These are phyloP conservation scores for Aphidius ervi DNA, from an alignment of 1,140 invertebrate species.

Conservation along the genomic window DNA sequence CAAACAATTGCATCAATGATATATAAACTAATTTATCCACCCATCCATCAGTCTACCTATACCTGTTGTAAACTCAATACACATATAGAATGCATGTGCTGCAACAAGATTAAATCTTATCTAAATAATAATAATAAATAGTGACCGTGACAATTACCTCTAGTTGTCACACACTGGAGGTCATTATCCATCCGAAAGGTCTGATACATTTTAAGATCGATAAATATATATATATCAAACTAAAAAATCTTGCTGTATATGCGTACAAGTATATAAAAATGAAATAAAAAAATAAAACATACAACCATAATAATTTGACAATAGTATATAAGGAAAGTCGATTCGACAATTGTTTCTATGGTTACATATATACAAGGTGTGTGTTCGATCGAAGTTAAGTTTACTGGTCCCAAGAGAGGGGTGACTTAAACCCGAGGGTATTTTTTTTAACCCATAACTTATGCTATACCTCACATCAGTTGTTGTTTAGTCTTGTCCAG, in stretches of 20 bases:
- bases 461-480: too few species aligned
- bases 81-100: too few species aligned
- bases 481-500: too few species aligned
- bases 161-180: background rate
- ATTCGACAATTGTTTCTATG: constrained; percentile 42
- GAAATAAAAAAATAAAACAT: background rate
- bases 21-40: too few species aligned
- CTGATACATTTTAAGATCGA: background rate
- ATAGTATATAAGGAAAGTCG: constrained; percentile 20
- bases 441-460: too few species aligned
- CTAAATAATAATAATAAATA: background rate
- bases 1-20: too few species aligned
- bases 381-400: constrained; percentile 30
- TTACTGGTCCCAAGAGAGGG: too few species aligned
- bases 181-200: constrained; percentile 8
- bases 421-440: too few species aligned
- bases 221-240: background rate
- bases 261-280: background rate
- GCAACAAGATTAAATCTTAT: too few species aligned
- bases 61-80: too few species aligned
- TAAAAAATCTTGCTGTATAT: constrained; percentile 3
- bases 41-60: too few species aligned
- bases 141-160: constrained; percentile 4
- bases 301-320: too few species aligned
- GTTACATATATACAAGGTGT: constrained; percentile 25